Evolutionary conservation across 2,113 vertebrate genomes (phyloP).

Genomic region (Bettongia penicillata): DNA sequence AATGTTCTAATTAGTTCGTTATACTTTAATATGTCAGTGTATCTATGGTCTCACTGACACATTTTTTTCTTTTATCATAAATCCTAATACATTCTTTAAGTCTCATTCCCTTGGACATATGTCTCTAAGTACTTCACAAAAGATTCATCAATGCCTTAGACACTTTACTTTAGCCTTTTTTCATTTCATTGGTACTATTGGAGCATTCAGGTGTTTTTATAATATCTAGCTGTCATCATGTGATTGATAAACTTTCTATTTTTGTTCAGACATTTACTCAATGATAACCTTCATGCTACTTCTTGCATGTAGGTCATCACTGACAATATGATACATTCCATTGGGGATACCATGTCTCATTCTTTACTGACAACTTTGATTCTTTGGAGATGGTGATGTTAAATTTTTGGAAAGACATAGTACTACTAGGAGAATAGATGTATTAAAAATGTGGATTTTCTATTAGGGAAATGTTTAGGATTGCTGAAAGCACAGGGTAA

Average conservation of each 20-base stretch:
- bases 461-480: not conserved
- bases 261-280: not conserved
- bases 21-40: not conserved
- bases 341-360: not conserved
- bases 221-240: not conserved
- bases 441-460: not conserved
- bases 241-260: not conserved
- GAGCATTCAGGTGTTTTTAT: not conserved
- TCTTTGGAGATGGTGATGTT: not conserved
- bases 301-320: not conserved
- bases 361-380: not conserved
- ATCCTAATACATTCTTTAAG: not conserved
- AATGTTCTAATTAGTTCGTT: not conserved
- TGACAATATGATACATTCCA: not conserved
- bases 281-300: not conserved
- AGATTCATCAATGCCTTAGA: not conserved
- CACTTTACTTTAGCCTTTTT: not conserved
- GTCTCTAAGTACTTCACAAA: not conserved
- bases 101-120: not conserved
- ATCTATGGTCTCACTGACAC: not conserved
- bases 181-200: not conserved
- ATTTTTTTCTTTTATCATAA: not conserved
- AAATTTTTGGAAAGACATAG: not conserved
- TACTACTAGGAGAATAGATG: not conserved
- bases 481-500: not conserved